Evolutionary conservation across 2,113 vertebrate species (phyloP).

Genomic region (Macrotis lagotis): DNA sequence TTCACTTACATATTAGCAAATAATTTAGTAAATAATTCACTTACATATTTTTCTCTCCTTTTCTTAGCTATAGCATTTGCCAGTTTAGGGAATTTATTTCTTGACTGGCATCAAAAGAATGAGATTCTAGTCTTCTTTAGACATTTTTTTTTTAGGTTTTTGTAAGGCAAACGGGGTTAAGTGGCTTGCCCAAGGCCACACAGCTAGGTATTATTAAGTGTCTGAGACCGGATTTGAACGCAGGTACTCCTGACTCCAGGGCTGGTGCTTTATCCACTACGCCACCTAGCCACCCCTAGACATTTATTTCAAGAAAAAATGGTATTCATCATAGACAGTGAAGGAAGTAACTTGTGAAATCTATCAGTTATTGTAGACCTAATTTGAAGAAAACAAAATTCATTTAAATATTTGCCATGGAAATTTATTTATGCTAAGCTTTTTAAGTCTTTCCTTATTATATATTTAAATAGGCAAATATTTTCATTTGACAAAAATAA

Average conservation of each 20-base stretch:
- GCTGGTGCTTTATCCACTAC: no score
- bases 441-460: not conserved
- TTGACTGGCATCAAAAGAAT: conserved; percentile 9
- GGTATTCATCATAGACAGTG: not conserved
- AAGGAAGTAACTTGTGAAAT: not conserved
- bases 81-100: not conserved
- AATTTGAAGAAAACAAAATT: not conserved
- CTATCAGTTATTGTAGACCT: not conserved
- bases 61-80: not conserved
- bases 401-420: not conserved
- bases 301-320: conserved; percentile 1
- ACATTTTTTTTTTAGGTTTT: no score
- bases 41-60: not conserved
- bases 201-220: no score
- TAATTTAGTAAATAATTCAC: not conserved
- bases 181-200: no score
- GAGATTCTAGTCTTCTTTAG: not conserved
- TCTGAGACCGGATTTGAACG: no score
- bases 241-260: no score
- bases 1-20: no score
- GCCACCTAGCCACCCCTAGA: not conserved
- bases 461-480: not conserved
- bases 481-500: not conserved
- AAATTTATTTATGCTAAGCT: not conserved
- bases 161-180: no score